phyloP scores from a whole-genome alignment of 1,140 invertebrate species.

The Liolophura sinensis region DNA sequence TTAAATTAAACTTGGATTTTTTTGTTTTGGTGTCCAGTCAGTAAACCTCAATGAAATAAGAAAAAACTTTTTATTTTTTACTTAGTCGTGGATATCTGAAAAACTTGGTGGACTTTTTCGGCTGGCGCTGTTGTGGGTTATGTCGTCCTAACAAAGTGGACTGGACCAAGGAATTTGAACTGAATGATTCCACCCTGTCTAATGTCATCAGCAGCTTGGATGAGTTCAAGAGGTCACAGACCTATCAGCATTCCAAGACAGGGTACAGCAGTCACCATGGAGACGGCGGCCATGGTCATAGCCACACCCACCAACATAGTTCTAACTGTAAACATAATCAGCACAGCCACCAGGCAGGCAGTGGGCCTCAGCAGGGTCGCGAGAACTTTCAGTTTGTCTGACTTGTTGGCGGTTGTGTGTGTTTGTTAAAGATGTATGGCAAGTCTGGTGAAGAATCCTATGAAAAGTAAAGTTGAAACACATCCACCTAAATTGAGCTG shows the following conservation, averaged over 20 bases:
- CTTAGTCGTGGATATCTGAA: conserved; percentile 72
- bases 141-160: conserved; percentile 71
- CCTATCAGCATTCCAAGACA: too few relatives aligned
- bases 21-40: conserved; percentile 66
- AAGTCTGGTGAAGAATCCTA: too few relatives aligned
- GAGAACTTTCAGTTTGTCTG: conserved; percentile 76
- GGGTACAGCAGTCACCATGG: too few relatives aligned
- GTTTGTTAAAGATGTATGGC: background rate
- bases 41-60: conserved; percentile 60
- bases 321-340: conserved; percentile 34
- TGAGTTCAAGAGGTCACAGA: too few relatives aligned
- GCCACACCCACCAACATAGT: too few relatives aligned
- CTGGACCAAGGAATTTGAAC: conserved; percentile 63
- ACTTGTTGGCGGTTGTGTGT: conserved; percentile 7
- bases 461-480: too few relatives aligned
- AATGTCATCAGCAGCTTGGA: too few relatives aligned
- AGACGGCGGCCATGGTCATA: too few relatives aligned
- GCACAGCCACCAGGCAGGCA: conserved; percentile 57
- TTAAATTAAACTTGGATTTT: conserved; percentile 3
- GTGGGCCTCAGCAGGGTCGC: conserved; percentile 62
- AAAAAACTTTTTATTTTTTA: conserved; percentile 17
- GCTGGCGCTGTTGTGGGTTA: conserved; percentile 73
- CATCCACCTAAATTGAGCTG: too few relatives aligned
- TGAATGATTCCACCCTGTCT: conserved; percentile 26
- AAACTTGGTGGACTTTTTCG: conserved; percentile 85